phyloP scores from a whole-genome alignment of 2,797 vertebrate species.

The Scyliorhinus canicula region DNA sequence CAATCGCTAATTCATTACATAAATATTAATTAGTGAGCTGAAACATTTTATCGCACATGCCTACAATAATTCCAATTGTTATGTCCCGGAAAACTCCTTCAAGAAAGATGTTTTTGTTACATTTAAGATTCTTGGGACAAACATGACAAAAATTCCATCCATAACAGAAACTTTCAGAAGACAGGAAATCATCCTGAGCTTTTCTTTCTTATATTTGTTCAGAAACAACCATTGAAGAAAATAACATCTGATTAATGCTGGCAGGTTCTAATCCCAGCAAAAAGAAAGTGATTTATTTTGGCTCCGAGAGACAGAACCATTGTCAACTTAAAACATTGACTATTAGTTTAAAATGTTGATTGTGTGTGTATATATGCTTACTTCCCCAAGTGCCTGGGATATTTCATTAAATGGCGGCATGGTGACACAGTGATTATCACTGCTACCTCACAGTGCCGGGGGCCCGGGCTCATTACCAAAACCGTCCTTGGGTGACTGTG shows the following conservation, averaged over 20 bases:
- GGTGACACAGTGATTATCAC: no score
- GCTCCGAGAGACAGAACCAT: not conserved
- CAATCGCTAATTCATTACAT: not conserved
- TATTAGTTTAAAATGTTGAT: slow-evolving; percentile 7
- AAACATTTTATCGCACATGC: not conserved
- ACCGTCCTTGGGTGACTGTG: no score
- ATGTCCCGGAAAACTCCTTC: not conserved
- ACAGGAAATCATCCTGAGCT: not conserved
- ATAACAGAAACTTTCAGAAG: not conserved
- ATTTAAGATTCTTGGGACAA: not conserved
- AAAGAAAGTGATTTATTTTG: not conserved
- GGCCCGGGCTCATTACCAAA: no score
- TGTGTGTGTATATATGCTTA: not conserved
- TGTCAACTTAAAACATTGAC: not conserved
- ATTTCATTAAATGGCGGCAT: not conserved
- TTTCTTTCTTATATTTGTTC: not conserved
- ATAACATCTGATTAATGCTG: not conserved
- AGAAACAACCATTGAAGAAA: not conserved
- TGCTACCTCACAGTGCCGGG: no score
- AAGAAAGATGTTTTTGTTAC: not conserved
- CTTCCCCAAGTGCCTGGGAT: not conserved
- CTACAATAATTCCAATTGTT: not conserved
- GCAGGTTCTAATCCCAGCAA: not conserved
- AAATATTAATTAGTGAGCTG: slow-evolving; percentile 3
- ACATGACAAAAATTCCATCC: not conserved